These are phyloP conservation scores for Pipa parva DNA, from an alignment of 2,113 vertebrate genomes.

Conservation along the genomic window DNA sequence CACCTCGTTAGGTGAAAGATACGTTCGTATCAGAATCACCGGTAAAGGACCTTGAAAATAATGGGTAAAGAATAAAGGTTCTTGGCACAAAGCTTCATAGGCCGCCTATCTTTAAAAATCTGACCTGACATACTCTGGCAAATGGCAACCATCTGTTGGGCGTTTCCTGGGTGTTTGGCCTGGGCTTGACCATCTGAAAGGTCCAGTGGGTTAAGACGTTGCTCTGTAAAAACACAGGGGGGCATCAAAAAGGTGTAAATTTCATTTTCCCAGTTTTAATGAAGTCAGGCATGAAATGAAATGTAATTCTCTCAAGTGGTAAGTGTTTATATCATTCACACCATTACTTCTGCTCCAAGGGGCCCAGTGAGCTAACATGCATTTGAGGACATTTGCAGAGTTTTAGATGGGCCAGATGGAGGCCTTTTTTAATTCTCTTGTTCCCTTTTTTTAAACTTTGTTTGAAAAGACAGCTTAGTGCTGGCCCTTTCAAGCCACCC, in stretches of 20 bases:
- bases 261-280: conserved; percentile 99
- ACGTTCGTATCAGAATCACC: too few relatives aligned
- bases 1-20: too few relatives aligned
- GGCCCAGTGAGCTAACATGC: conserved; percentile 93
- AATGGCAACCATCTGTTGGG: conserved; percentile 94
- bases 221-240: conserved; percentile 93
- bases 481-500: conserved; percentile 97
- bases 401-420: conserved; percentile 99
- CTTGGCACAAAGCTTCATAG: conserved; percentile 9
- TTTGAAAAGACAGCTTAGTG: conserved; percentile 99
- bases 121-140: conserved; percentile 88
- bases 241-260: conserved; percentile 99
- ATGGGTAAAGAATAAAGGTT: too few relatives aligned
- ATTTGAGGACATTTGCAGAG: conserved; percentile 91
- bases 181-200: conserved; percentile 94
- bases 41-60: too few relatives aligned
- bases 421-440: conserved; percentile 65
- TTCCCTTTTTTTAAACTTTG: conserved; percentile 57
- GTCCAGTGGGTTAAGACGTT: conserved; percentile 98
- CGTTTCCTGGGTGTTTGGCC: conserved; percentile 96
- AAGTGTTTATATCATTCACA: conserved; percentile 98
- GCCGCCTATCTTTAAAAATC: conserved; percentile 54
- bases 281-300: conserved; percentile 99
- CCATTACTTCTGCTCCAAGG: conserved; percentile 99
- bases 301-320: conserved; percentile 99